Conservation (phyloP, 2,113 vertebrate genomes). For the Capra hircus region DNA sequence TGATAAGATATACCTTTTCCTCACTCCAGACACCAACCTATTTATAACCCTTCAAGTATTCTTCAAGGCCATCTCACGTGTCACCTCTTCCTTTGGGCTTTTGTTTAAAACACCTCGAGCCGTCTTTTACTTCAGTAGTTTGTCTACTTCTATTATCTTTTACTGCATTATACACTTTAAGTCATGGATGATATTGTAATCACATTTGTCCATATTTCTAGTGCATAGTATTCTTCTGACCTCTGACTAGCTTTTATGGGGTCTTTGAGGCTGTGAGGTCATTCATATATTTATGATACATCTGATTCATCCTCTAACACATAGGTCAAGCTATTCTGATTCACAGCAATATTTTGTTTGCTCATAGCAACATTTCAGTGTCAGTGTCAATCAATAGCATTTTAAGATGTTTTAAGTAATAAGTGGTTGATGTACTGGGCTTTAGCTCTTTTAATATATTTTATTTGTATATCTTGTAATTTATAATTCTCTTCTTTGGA, state of each 20-base stretch:
- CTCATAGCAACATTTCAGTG: neutral
- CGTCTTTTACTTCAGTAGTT: neutral
- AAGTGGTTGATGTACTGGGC: neutral
- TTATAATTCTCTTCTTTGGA: slow-evolving; percentile 37
- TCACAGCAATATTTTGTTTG: neutral
- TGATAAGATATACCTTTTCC: neutral
- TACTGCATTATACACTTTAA: neutral
- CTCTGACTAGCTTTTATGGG: neutral
- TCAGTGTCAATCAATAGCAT: neutral
- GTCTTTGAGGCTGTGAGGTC: neutral
- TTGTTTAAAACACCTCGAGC: neutral
- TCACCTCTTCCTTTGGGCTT: neutral
- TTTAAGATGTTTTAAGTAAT: neutral
- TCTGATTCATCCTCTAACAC: neutral
- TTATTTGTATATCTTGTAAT: neutral
- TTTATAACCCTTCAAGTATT: neutral
- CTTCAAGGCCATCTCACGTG: neutral
- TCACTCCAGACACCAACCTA: neutral
- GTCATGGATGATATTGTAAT: neutral
- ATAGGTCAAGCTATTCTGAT: neutral
- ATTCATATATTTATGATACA: neutral
- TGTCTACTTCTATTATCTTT: neutral
- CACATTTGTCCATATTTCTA: neutral
- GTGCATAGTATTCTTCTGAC: neutral
- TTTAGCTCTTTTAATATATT: neutral